Base-by-base conservation (phyloP, 2,113 vertebrate genomes). In the Gobius niger region DNA sequence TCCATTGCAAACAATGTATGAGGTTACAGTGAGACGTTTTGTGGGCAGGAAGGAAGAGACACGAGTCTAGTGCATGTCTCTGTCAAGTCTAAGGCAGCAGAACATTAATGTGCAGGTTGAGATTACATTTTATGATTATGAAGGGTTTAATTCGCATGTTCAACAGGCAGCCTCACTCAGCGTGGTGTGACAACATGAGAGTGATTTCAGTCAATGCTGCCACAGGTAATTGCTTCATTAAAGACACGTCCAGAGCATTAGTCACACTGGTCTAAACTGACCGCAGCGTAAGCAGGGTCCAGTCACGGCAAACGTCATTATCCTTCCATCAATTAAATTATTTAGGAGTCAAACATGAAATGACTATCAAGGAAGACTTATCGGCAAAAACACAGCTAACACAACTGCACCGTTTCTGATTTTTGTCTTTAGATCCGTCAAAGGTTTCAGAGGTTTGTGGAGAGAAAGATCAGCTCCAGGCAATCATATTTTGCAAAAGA, bases 41-140 rank as follows among this genome's bases (percentile, higher is more conserved):
- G 15, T 50, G 65, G 8, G 57, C 73, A 80, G 79, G 73, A 75
- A 82, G 77, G 68, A 75, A 73, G 71, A 72, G 50, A 61, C 77
- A 61, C 63, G 50, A 18, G 47, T 59, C 15, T 40, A 15, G 60
- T 53, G 63, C 42, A 44, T 34, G 24, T 34, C 0, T 34, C 66
- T 41, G 1, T 24, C 41, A 57, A 34, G 52, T 14, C 6, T 4
- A 14, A 59, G 13, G 6, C 8, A 57, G 6, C 18, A 11, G 1
- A 7, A 13, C 19, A 14, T 14, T 9, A 53, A 9, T 53, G 9
- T 18, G 16, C 16, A 10, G 16, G 16, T 53, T 50, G 51, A 10
- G 18, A 52, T 52, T 6, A 52, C 51, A 34, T 34, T 34, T 34
- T 34, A 34, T 34, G 24, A 34, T 34, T 34, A 34, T 34, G 24